Base-by-base conservation (phyloP, 2,797 vertebrate species). In the Podarcis siculus region DNA sequence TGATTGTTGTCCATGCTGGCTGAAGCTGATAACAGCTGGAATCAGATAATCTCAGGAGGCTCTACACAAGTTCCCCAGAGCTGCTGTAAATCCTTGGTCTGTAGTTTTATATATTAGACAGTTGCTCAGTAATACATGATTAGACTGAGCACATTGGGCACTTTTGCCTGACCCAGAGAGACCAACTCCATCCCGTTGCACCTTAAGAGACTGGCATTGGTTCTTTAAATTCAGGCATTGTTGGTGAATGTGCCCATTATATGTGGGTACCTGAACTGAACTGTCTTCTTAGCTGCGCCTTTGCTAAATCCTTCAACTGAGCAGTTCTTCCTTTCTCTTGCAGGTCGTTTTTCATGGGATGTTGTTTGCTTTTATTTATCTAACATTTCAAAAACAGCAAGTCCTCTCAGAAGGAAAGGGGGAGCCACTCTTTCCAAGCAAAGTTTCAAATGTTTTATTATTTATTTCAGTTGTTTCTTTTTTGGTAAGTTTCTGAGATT, bases 341-440 rank as follows among this genome's bases (percentile, higher is more conserved):
- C 96, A 99, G 99, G 98, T 98, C 21, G 98, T 99, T 94, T 98
- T 99, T 91, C 97, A 99, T 39, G 99, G 99, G 37, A 99, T 99
- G 98, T 83, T 98, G 25, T 99, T 99, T 92, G 98, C 99, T 94
- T 99, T 99, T 92, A 91, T 98, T 94, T 99, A 99, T 94, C 96
- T 99, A 97, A 96, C 98, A 87, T 96, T 99, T 84, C 98, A 99
- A 96, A 99, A 99, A 94, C 94, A 82, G 49, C 98, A 99, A 94
- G 93, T 98, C 86, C 97, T 99, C 88, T 98, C 97, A 0, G 99
- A 99, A 96, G 97, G 98, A 89, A 99, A 98, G 96, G 98, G 98
- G 94, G 99, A 99, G 82, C 94, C 97, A 42, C 98, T 99, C 30
- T 98, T 99, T 95, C 97, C 98, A 87, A 96, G 83, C 95, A 98